phyloP scores from a whole-genome alignment of 2,888 invertebrate species.

The Andrena bucephala region DNA sequence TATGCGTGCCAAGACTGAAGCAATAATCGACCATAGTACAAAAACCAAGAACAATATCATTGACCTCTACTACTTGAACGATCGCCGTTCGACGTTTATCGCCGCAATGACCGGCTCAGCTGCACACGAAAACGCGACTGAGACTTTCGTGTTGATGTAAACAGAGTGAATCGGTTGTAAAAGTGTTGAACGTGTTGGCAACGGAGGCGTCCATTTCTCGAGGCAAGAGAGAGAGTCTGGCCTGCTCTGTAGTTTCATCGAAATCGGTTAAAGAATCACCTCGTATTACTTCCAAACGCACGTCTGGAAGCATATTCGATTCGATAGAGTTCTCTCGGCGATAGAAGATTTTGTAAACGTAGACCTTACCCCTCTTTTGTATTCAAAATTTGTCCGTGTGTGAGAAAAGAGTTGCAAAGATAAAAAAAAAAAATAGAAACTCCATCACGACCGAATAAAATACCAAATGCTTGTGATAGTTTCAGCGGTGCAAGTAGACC shows the following conservation, averaged over 20 bases:
- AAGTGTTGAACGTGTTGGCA: conserved; percentile 77
- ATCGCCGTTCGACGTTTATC: conserved; percentile 37
- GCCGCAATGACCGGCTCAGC: neutral
- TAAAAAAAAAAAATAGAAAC: conserved; percentile 40
- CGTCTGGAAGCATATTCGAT: conserved; percentile 70
- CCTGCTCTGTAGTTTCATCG: conserved; percentile 73
- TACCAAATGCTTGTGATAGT: conserved; percentile 83
- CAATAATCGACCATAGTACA: conserved; percentile 42
- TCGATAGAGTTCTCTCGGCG: conserved; percentile 72
- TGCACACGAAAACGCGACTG: conserved; percentile 1
- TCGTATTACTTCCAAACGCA: conserved; percentile 7
- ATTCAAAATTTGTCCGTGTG: conserved; percentile 34
- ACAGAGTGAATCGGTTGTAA: conserved; percentile 62
- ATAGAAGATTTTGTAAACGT: conserved; percentile 35
- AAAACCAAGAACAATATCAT: conserved; percentile 33
- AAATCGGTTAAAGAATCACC: conserved; percentile 25
- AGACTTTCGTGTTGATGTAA: conserved; percentile 24
- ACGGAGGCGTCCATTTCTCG: conserved; percentile 73
- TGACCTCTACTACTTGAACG: conserved; percentile 40
- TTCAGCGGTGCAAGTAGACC: conserved; percentile 85
- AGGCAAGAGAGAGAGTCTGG: conserved; percentile 81
- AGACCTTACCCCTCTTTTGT: neutral
- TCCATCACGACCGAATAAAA: conserved; percentile 80
- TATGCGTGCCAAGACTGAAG: conserved; percentile 27
- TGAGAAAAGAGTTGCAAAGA: conserved; percentile 33